Percentiles rank a stretch among this genome's conserved stretches.
Evolutionary conservation across 2,797 vertebrate species (phyloP).

Genomic region (Leptoclinus maculatus): DNA sequence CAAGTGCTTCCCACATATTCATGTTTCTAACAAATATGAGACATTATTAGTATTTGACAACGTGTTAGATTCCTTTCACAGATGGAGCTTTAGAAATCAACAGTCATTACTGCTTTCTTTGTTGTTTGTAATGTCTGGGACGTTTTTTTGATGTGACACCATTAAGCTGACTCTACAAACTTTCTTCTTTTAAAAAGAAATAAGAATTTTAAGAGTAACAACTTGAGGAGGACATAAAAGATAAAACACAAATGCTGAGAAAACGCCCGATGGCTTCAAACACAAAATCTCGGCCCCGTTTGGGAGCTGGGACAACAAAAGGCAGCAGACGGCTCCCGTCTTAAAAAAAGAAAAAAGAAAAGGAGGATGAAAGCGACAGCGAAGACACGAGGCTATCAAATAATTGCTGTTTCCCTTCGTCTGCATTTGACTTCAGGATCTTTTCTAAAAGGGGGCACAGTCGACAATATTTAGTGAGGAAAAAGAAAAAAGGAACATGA

Average conservation of each 20-base stretch:
- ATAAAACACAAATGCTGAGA: slow-evolving; percentile 38
- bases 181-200: slow-evolving; percentile 18
- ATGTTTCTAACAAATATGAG: background rate
- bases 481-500: background rate
- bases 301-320: slow-evolving; percentile 34
- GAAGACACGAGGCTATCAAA: slow-evolving; percentile 48
- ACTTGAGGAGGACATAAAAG: slow-evolving; percentile 56
- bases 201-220: slow-evolving; percentile 30
- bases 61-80: background rate
- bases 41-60: background rate
- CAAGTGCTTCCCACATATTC: background rate
- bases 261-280: slow-evolving; percentile 49
- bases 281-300: slow-evolving; percentile 26
- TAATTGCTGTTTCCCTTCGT: slow-evolving; percentile 41
- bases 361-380: slow-evolving; percentile 43
- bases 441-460: slow-evolving; percentile 41
- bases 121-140: slow-evolving; percentile 27
- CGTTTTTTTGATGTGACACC: slow-evolving; percentile 38
- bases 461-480: slow-evolving; percentile 28
- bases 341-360: slow-evolving; percentile 12
- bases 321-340: slow-evolving; percentile 10
- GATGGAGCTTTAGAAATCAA: slow-evolving; percentile 17
- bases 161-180: slow-evolving; percentile 26
- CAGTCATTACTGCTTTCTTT: background rate
- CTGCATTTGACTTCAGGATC: slow-evolving; percentile 52